Evolutionary conservation across 2,888 invertebrate species (phyloP).

Genomic region (Scaptomyza caliginosa): DNA sequence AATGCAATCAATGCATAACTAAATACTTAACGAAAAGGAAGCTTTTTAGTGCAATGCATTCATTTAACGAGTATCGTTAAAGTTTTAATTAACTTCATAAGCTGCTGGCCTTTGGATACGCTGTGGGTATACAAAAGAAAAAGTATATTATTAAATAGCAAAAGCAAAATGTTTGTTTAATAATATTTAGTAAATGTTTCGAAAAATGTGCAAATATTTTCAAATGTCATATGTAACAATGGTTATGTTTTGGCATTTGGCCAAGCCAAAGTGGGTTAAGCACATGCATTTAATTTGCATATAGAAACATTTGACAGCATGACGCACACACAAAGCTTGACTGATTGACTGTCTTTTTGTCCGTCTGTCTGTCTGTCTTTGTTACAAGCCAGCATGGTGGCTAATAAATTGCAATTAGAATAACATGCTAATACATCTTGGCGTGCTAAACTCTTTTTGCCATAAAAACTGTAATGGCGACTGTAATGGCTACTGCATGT

Average conservation of each 20-base stretch:
- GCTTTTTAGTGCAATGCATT: background rate
- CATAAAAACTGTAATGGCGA: slow-evolving; percentile 62
- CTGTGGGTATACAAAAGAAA: background rate
- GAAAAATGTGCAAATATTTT: slow-evolving; percentile 5
- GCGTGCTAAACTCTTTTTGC: slow-evolving; percentile 58
- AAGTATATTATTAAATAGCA: too few relatives aligned
- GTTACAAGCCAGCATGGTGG: slow-evolving; percentile 30
- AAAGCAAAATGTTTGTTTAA: too few relatives aligned
- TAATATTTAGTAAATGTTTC: background rate
- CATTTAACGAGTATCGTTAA: background rate
- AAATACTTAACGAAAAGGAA: slow-evolving; percentile 12
- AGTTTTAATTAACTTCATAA: slow-evolving; percentile 1
- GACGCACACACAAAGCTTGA: slow-evolving; percentile 49
- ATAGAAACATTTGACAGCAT: slow-evolving; percentile 64
- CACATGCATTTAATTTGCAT: slow-evolving; percentile 74
- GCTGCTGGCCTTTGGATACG: background rate
- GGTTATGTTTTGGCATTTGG: slow-evolving; percentile 35
- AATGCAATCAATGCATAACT: slow-evolving; percentile 41
- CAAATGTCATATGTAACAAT: slow-evolving; percentile 14
- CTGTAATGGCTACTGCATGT: slow-evolving; percentile 26
- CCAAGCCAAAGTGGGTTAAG: slow-evolving; percentile 64
- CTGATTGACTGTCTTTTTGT: slow-evolving; percentile 49
- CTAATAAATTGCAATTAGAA: slow-evolving; percentile 77
- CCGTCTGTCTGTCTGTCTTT: slow-evolving; percentile 5
- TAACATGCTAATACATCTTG: slow-evolving; percentile 76